Percentiles rank a stretch among this genome's conserved stretches.
Evolutionary conservation across 2,797 vertebrate species (phyloP).

Genomic region (Cuculus canorus): DNA sequence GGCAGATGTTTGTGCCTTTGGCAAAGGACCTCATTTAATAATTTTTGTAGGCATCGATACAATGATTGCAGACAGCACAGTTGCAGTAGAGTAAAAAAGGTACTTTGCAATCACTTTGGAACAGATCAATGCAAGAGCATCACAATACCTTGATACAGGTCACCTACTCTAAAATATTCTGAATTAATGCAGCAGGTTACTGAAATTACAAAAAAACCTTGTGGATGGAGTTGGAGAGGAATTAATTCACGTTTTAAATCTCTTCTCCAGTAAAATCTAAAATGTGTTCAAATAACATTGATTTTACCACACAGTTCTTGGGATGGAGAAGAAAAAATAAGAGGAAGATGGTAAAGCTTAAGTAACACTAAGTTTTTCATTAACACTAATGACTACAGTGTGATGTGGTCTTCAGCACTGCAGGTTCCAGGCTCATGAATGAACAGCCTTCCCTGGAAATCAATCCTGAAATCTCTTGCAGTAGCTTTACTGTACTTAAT

Average conservation of each 20-base stretch:
- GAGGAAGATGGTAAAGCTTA: neutral
- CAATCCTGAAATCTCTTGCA: neutral
- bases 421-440: neutral
- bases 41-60: neutral
- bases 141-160: neutral
- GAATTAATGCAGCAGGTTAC: neutral
- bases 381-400: neutral
- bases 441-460: neutral
- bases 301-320: neutral
- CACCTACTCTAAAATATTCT: neutral
- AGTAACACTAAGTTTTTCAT: neutral
- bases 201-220: neutral
- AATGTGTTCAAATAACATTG: neutral
- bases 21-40: neutral
- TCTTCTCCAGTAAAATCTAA: neutral
- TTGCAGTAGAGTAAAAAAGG: neutral
- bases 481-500: neutral
- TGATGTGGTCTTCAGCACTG: neutral
- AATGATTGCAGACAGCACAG: neutral
- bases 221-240: neutral
- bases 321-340: neutral
- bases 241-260: neutral
- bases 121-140: neutral
- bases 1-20: neutral
- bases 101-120: neutral